Conservation (phyloP, 2,113 vertebrate genomes). For the Platysteira castanea region DNA sequence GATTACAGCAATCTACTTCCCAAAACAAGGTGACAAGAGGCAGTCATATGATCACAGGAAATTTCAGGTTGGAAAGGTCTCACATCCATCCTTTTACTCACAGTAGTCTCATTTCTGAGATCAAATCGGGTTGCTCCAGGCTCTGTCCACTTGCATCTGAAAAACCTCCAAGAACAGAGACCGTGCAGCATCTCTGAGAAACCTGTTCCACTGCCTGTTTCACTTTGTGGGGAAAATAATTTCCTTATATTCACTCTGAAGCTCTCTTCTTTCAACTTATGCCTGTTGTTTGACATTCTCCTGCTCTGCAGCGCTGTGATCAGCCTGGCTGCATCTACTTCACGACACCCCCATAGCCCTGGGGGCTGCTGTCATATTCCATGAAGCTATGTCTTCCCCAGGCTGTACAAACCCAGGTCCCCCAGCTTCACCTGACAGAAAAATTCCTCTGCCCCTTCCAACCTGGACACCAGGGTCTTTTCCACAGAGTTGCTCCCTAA, state of each 20-base stretch:
- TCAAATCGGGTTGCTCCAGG: neutral
- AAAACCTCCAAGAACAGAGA: neutral
- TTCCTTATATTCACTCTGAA: neutral
- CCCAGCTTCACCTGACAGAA: neutral
- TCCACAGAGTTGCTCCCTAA: neutral
- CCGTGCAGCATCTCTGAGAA: neutral
- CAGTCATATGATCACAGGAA: neutral
- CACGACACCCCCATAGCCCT: neutral
- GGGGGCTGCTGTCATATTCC: neutral
- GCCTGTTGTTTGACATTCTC: neutral
- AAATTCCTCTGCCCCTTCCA: neutral
- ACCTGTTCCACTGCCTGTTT: neutral
- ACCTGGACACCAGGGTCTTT: neutral
- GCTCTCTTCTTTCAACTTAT: neutral
- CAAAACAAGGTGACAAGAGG: accelerated
- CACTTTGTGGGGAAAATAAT: neutral
- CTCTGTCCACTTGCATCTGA: neutral
- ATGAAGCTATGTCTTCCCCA: neutral
- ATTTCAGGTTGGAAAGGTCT: neutral
- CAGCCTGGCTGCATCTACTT: neutral
- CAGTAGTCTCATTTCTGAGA: neutral
- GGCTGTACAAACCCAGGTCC: neutral
- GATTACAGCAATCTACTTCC: neutral
- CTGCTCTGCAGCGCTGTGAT: neutral
- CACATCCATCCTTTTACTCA: neutral